Conservation (phyloP, 1,140 invertebrate genomes). For the Drosophila trapezifrons region DNA sequence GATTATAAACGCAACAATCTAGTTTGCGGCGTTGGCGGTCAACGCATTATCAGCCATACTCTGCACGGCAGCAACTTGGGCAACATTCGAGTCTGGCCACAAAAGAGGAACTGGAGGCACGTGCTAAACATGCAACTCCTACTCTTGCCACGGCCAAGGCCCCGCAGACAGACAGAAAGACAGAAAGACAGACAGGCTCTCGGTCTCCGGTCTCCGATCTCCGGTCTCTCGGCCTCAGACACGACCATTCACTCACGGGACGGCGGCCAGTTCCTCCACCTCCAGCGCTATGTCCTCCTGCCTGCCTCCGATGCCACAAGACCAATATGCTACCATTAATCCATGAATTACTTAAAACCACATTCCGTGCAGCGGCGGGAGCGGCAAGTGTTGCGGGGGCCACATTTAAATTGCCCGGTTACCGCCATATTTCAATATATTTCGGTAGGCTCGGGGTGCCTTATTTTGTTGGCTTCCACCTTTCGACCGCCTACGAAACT, state of each 20-base stretch:
- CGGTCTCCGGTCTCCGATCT: constrained; percentile 5
- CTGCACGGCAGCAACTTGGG: constrained; percentile 50
- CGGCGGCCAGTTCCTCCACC: constrained; percentile 11
- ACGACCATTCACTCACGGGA: constrained; percentile 77
- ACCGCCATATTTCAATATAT: constrained; percentile 83
- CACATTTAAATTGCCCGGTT: constrained; percentile 80
- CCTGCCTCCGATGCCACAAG: no score
- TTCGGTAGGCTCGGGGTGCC: constrained; percentile 24
- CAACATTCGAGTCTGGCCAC: constrained; percentile 40
- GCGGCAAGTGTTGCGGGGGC: constrained; percentile 31
- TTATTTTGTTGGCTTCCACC: constrained; percentile 35
- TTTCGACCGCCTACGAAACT: constrained; percentile 66
- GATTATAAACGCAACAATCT: constrained; percentile 81
- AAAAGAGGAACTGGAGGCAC: constrained; percentile 61
- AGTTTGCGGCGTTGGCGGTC: constrained; percentile 77
- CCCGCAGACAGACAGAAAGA: constrained; percentile 33
- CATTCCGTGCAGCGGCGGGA: constrained; percentile 64
- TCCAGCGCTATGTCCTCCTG: neutral
- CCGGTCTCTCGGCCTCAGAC: constrained; percentile 28
- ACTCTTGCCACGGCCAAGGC: constrained; percentile 73
- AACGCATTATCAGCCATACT: constrained; percentile 76
- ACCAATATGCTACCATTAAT: constrained; percentile 81
- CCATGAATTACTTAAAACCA: constrained; percentile 82
- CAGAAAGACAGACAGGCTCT: constrained; percentile 42
- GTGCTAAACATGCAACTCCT: constrained; percentile 82